Base-by-base conservation (phyloP, 2,888 invertebrate genomes). In the Melinaea marsaeus region DNA sequence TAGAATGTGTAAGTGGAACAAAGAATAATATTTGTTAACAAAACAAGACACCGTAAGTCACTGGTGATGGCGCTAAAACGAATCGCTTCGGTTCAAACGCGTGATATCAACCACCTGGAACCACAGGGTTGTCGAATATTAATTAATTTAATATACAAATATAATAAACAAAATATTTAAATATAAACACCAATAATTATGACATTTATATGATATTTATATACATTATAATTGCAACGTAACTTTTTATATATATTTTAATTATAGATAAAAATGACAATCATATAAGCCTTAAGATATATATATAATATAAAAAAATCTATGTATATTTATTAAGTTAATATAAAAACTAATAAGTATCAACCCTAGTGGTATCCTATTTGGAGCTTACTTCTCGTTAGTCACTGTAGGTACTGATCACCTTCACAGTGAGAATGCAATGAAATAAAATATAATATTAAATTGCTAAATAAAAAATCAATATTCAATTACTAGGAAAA, bases 41-140 rank as follows among this genome's bases (percentile, higher is more conserved):
- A 87, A 88, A 88, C 86, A 87, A 72, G 72, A 77, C 78, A 77
- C 71, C 71, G 83, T 86, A 83, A 87, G 85, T 84, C 84, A 83
- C 77, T 76, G 74, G 81, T 77, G 77, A 83, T 82, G 84, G 84
- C 86, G 88, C 85, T 86, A 83, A 86, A 86, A 85, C 82, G 83
- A 86, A 86, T 84, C 81, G 79, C 82, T 83, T 84, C 79, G 79
- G 79, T 84, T 83, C 86, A 83, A 86, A 81, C 79, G 82, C 80
- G 76, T 88, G 89, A 90, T 79, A 84, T 73, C 75, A 62, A 72
- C 84, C 89, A 90, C 87, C 90, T 90, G 90, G 89, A 73, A 22
- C 4, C 22, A 7, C 79, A 89, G 88, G 89, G 89, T 67, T 88
- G 84, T 13, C 73, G 62, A 71, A 22, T 37, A 37, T 37, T 37